Base-by-base conservation (phyloP, 2,888 invertebrate species). In the Labia minor region DNA sequence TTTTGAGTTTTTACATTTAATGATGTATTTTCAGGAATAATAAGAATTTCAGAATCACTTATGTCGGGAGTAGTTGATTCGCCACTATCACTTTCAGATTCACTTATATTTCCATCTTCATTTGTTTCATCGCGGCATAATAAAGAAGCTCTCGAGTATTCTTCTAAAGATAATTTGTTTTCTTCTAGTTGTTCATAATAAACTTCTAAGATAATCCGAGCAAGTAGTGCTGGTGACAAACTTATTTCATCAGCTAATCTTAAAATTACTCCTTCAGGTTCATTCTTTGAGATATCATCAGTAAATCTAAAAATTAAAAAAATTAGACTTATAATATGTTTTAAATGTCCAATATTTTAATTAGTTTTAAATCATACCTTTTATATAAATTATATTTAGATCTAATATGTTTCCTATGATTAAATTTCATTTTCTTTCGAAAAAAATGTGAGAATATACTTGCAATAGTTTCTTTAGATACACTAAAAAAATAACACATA, bases 361-460 rank as follows among this genome's bases (percentile, higher is more conserved):
- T n/a, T n/a, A n/a, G n/a, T 10, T 65, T 26, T 61, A 18, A 21
- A 61, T 19, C n/a, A n/a, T 64, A 14, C 64, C 33, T 77, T 66
- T 81, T 78, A 72, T 82, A 82, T 70, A 85, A 82, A 73, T 80
- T 79, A 70, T 80, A 81, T 19, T 82, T 83, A 67, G 81, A 81
- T 8, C 80, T 78, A 65, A 84, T 83, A 37, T 85, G 81, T 72
- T 83, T 85, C 70, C 81, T 78, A 73, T 87, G 85, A 68, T 80
- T 83, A 11, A 78, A 77, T 74, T 86, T 88, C 81, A 86, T 84
- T 68, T 81, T 81, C 72, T 83, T 81, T 74, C 85, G 85, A 63
- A 86, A 81, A 72, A 88, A 83, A 62, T 84, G 79, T 21, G 85
- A 83, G 67, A 89, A 75, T 71, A 92, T 89, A 74, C 90, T 89